Base-by-base conservation (phyloP, 1,140 invertebrate genomes). In the Gryon sp. region DNA sequence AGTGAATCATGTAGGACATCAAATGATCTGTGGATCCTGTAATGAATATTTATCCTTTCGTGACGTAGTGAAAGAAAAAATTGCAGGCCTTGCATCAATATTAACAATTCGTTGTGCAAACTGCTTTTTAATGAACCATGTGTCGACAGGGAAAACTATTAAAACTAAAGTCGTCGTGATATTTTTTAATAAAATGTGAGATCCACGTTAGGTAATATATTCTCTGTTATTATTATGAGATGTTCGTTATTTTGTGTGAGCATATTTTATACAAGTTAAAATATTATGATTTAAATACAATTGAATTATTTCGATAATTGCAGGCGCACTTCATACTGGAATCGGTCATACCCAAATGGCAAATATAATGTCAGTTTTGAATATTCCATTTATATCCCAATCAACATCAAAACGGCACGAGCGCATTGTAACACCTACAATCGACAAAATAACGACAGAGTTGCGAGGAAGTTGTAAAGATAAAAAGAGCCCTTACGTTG, bases 11-110 rank as follows among this genome's bases (percentile, higher is more conserved):
- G 19, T 50, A 18, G 28, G 45, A n/a, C 15, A 32, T 1, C 7
- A 50, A 32, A 50, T 50, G 45, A 50, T 50, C 2, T 50, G 45
- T 12, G 8, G 3, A 11, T 50, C 11, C 5, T 46, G 43, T 8
- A 26, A 46, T 8, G 22, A 46, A 26, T 46, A 46, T 46, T 46
- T 46, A 46, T 46, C 43, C 1, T 46, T 46, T 46, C 43, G 22
- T 19, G 9, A 50, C 11, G n/a, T 50, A 0, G 26, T 18, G 28
- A 34, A 7, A 1, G 45, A 50, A 7, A 50, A 11, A 19, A 19
- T 32, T 32, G 18, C 9, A 9, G 28, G 45, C 0, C 28, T 50
- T 16, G 45, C 14, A 19, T 50, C 45, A 19, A 15, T 50, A 6
- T 50, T 50, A 2, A 30, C 5, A 50, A 19, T 50, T 34, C 45